phyloP scores from a whole-genome alignment of 2,113 vertebrate species.

The Riparia riparia region DNA sequence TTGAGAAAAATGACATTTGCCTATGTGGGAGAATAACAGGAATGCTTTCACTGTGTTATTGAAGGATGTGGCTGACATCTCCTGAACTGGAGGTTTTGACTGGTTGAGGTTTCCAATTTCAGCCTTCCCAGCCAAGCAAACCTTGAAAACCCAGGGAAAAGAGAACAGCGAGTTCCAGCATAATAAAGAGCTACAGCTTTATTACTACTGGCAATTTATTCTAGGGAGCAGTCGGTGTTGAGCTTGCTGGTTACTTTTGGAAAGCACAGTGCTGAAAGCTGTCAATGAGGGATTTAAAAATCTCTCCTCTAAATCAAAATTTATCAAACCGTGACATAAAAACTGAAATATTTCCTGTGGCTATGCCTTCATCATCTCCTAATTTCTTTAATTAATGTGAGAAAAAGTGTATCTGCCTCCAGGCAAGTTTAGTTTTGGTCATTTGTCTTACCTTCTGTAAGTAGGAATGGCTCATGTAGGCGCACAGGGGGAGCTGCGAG shows the following conservation, averaged over 20 bases:
- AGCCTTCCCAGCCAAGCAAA: neutral
- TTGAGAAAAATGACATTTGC: slow-evolving; percentile 36
- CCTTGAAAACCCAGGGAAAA: neutral
- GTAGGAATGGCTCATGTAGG: neutral
- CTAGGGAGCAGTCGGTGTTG: neutral
- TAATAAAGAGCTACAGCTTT: neutral
- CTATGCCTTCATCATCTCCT: neutral
- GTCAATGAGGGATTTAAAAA: slow-evolving; percentile 13
- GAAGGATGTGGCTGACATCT: neutral
- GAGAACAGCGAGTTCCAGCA: neutral
- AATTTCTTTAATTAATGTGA: slow-evolving; percentile 62
- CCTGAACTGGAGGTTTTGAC: neutral
- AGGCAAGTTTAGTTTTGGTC: slow-evolving; percentile 17
- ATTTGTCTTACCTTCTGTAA: slow-evolving; percentile 46
- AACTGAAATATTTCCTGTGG: slow-evolving; percentile 26
- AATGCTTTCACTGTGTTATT: neutral
- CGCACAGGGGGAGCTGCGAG: neutral
- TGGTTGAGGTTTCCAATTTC: neutral
- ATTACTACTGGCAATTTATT: neutral
- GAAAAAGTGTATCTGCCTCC: slow-evolving; percentile 6
- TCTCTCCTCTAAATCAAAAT: slow-evolving; percentile 22
- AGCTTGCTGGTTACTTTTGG: neutral
- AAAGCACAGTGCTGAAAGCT: neutral
- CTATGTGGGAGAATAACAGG: neutral
- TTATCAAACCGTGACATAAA: neutral